Base-by-base conservation (phyloP, 2,113 vertebrate genomes). In the Taurulus bubalis region DNA sequence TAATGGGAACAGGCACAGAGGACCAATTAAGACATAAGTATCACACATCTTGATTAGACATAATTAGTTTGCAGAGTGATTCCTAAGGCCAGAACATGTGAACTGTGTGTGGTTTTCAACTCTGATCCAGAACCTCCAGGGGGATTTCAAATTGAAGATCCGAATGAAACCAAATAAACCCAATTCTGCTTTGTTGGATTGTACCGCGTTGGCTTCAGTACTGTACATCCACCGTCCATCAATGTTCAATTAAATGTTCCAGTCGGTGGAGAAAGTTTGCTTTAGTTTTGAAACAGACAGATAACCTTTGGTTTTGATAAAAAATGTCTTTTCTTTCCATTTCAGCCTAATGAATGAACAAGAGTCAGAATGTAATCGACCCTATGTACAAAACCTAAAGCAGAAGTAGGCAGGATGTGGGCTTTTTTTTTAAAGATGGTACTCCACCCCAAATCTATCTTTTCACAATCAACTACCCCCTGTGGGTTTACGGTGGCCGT, bases 21-120 rank as follows among this genome's bases (percentile, higher is more conserved):
- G 90, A 92, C 90, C 81, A 86, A 82, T 91, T 93, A 93, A 94
- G 93, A 94, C 89, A 94, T 82, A 81, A 86, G 59, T 87, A 86
- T 91, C 85, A 92, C 90, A 86, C 76, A 86, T 87, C 85, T 86
- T 75, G 71, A 92, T 91, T 88, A 84, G 75, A 76, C 74, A 87
- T 64, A 82, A 75, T 86, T 82, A 67, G 77, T 78, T 67, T 76
- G 80, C 87, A 85, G 78, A 87, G 72, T 73, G 89, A 87, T 81
- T 89, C 77, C 83, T 90, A 85, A 91, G 87, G 89, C 87, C 85
- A 81, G 75, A 36, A 86, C 47, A 60, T 83, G 56, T 73, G n/a
- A n/a, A 49, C 36, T 2, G 24, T 62, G 55, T 83, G 77, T 42
- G 55, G 45, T 49, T 60, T 72, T 56, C 42, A 64, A 71, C 32